phyloP scores from a whole-genome alignment of 2,888 invertebrate genomes.

The Calameuta idolon region DNA sequence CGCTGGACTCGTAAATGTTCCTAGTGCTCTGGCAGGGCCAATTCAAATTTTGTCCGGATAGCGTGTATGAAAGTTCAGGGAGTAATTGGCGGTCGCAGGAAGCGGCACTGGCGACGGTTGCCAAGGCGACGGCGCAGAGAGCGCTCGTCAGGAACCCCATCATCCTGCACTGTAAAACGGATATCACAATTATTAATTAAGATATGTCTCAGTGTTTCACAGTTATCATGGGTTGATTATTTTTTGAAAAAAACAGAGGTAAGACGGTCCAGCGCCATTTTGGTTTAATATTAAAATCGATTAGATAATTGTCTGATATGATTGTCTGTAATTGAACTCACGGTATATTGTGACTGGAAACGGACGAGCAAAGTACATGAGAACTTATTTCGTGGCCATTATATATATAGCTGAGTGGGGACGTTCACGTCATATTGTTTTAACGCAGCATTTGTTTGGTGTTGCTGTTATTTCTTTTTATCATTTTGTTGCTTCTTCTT shows the following conservation, averaged over 20 bases:
- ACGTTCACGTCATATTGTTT: neutral
- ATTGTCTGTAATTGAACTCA: slow-evolving; percentile 8
- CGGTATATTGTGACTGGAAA: slow-evolving; percentile 18
- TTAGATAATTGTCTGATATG: neutral
- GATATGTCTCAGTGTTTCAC: neutral
- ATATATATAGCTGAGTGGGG: slow-evolving; percentile 30
- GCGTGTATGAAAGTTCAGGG: slow-evolving; percentile 49
- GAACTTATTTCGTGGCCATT: slow-evolving; percentile 19
- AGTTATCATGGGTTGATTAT: neutral
- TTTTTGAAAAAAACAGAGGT: neutral
- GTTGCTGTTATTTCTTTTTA: neutral
- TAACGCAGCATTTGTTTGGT: slow-evolving; percentile 3
- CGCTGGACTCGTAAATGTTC: slow-evolving; percentile 71
- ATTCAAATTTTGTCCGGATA: slow-evolving; percentile 51
- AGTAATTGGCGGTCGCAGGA: slow-evolving; percentile 47
- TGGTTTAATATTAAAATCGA: neutral
- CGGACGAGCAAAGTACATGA: slow-evolving; percentile 22
- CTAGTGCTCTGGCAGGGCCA: slow-evolving; percentile 70
- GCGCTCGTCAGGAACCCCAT: slow-evolving; percentile 28
- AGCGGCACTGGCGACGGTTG: slow-evolving; percentile 23
- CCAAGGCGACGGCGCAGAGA: slow-evolving; percentile 29
- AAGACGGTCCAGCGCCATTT: neutral
- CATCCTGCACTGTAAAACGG: slow-evolving; percentile 37
- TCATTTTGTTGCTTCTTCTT: neutral
- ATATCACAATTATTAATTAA: neutral